phyloP scores from a whole-genome alignment of 2,888 invertebrate genomes.

The Nezara viridula region DNA sequence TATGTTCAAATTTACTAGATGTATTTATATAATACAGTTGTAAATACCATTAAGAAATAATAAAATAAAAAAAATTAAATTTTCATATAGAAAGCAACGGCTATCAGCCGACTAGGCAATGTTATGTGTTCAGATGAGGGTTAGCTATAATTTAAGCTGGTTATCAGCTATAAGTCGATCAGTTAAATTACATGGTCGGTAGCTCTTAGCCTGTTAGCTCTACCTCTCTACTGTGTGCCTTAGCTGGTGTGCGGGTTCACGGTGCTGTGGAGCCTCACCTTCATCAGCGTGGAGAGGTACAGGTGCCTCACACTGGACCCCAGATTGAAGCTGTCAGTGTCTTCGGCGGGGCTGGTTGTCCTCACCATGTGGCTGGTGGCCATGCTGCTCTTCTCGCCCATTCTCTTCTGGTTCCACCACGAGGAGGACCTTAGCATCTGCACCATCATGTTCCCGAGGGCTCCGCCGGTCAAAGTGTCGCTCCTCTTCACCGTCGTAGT shows the following conservation, averaged over 20 bases:
- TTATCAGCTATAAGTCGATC: too few relatives aligned
- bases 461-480: conserved; percentile 70
- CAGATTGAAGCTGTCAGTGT: conserved; percentile 65
- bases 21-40: too few relatives aligned
- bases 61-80: too few relatives aligned
- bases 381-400: conserved; percentile 71
- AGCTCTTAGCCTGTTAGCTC: too few relatives aligned
- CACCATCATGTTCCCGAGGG: conserved; percentile 73
- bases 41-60: too few relatives aligned
- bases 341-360: conserved; percentile 68
- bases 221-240: too few relatives aligned
- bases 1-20: too few relatives aligned
- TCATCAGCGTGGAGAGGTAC: conserved; percentile 74
- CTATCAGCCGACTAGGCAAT: too few relatives aligned
- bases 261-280: conserved; percentile 73
- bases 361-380: conserved; percentile 72
- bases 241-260: conserved; percentile 75
- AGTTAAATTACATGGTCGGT: too few relatives aligned
- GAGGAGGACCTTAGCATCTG: conserved; percentile 69
- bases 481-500: conserved; percentile 72
- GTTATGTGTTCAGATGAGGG: too few relatives aligned
- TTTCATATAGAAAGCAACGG: too few relatives aligned
- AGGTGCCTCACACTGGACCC: conserved; percentile 72
- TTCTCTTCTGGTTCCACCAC: conserved; percentile 72
- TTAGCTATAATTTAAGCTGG: too few relatives aligned